Evolutionary conservation across 2,113 vertebrate species (phyloP), one percentile per base, ranked within the genome.

Genomic region (Hucho hucho): DNA sequence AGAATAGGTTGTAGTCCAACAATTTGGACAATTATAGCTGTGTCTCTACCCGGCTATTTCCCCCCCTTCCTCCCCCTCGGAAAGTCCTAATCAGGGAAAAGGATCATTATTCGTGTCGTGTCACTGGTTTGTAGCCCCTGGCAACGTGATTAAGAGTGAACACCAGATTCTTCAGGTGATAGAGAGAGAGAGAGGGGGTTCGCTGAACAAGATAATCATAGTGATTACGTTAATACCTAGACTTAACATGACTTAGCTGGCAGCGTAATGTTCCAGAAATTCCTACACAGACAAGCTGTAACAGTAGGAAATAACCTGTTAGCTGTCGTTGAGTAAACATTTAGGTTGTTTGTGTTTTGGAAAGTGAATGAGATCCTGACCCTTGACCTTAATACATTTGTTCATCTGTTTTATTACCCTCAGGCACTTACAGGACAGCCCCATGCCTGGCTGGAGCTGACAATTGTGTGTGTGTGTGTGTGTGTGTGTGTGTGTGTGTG

Each of bases 191-290:
- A 65, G 7, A 18, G 7, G 49, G 67, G 72, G 75, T 78, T 75
- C 63, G 3, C 43, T 22, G 64, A 66, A 77, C 66, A 53, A 6
- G 37, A 78, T 87, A 70, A 86, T 89, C 75, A 83, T 47, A 80
- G 75, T 81, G 75, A 81, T 82, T 64, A 63, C 65, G 63, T 79
- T 68, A 59, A 29, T 56, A 43, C 9, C 64, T 61, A 13, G 22
- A 12, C 24, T 12, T 69, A 26, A 58, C 7, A 28, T 18, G 49
- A 20, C 25, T n/a, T 29, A 32, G 24, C 22, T 59, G 18, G 5
- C 16, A 63, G 61, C 66, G 61, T n/a, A 20, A 43, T 29, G 12
- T 66, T 73, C 65, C 76, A 77, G 56, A 72, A 24, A 78, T 77
- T 77, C 68, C 75, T 69, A 13, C 66, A n/a, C 28, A 29, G 20